phyloP scores from a whole-genome alignment of 2,888 invertebrate genomes.

The Tribolium freemani region DNA sequence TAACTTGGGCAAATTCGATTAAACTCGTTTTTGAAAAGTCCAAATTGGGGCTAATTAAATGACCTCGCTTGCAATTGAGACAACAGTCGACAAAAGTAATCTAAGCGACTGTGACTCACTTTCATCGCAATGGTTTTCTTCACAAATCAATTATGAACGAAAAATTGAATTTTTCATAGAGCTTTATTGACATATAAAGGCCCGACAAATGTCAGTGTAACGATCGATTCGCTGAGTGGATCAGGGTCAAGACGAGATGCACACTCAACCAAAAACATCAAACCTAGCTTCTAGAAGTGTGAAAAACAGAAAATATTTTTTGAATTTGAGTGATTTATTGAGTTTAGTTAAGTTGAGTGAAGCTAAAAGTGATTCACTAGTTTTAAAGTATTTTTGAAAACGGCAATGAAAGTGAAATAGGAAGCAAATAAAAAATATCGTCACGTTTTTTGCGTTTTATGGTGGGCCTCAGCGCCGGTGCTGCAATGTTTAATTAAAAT shows the following conservation, averaged over 20 bases:
- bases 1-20: constrained; percentile 22
- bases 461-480: too few relatives aligned
- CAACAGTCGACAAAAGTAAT: constrained; percentile 2
- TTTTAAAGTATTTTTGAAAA: too few relatives aligned
- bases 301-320: too few relatives aligned
- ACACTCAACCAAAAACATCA: neutral
- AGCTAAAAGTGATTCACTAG: too few relatives aligned
- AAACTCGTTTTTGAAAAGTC: neutral
- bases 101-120: constrained; percentile 7
- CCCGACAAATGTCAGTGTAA: constrained; percentile 45
- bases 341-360: too few relatives aligned
- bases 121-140: neutral
- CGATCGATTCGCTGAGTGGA: constrained; percentile 42
- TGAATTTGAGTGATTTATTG: too few relatives aligned
- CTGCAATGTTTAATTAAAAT: neutral
- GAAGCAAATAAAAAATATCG: too few relatives aligned
- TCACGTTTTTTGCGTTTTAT: too few relatives aligned
- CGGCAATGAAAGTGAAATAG: too few relatives aligned
- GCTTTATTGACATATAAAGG: constrained; percentile 39
- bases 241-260: constrained; percentile 39
- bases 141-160: constrained; percentile 33
- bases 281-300: too few relatives aligned
- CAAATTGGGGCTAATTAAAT: constrained; percentile 34
- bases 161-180: constrained; percentile 24
- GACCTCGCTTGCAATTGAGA: constrained; percentile 19